These are phyloP conservation scores for Eremophila alpestris DNA, from an alignment of 2,797 vertebrate species.

Conservation along the genomic window DNA sequence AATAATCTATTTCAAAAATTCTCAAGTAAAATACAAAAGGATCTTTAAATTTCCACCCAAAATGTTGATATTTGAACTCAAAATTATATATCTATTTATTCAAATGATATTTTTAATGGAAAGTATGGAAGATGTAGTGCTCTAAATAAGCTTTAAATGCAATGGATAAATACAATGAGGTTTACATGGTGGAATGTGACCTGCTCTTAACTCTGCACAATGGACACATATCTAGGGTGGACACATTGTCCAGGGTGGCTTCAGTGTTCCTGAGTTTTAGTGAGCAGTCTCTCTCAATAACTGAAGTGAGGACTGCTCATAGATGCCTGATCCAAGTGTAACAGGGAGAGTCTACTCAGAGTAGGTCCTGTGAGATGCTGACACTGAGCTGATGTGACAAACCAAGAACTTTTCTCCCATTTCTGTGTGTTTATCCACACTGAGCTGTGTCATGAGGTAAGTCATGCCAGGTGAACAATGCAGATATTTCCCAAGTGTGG, in stretches of 20 bases:
- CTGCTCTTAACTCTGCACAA: not conserved
- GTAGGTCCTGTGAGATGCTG: not conserved
- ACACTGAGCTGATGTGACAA: conserved; percentile 28
- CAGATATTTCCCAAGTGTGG: not conserved
- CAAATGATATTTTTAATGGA: not conserved
- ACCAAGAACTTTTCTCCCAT: not conserved
- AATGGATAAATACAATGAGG: not conserved
- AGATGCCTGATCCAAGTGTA: not conserved
- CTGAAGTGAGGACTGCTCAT: not conserved
- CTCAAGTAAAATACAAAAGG: not conserved
- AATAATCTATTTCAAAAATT: not conserved
- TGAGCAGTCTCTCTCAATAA: not conserved
- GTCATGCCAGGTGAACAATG: conserved; percentile 1
- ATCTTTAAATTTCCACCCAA: not conserved
- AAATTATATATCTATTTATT: not conserved
- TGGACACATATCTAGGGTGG: not conserved
- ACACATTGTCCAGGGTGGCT: not conserved
- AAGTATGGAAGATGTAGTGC: not conserved
- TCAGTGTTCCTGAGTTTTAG: not conserved
- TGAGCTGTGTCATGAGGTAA: not conserved
- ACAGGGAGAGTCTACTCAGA: not conserved
- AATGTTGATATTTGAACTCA: not conserved
- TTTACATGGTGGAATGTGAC: not conserved
- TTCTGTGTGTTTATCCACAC: not conserved
- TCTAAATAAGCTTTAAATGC: not conserved